These are phyloP conservation scores for Xestoiulus laeticollis DNA, from an alignment of 2,888 invertebrate genomes.

Conservation along the genomic window DNA sequence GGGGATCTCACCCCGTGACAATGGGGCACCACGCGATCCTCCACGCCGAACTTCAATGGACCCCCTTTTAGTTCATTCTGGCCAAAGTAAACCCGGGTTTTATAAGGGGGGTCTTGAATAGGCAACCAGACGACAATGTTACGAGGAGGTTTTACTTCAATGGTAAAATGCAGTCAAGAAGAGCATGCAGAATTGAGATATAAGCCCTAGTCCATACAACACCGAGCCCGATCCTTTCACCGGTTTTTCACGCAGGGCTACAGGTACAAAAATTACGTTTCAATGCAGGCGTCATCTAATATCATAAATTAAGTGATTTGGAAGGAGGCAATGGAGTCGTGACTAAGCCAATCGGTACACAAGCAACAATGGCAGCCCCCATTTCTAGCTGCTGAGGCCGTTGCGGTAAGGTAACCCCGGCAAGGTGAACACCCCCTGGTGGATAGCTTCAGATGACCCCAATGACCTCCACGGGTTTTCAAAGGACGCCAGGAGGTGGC, in stretches of 20 bases:
- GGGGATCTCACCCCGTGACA: slow-evolving; percentile 44
- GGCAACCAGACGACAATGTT: slow-evolving; percentile 31
- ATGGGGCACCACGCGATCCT: slow-evolving; percentile 44
- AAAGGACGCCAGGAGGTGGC: slow-evolving; percentile 21
- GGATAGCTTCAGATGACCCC: not conserved
- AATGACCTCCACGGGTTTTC: not conserved
- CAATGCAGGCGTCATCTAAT: slow-evolving; percentile 44
- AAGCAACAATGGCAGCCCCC: not conserved
- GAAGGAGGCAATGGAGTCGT: slow-evolving; percentile 44
- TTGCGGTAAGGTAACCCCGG: slow-evolving; percentile 15
- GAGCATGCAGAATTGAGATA: slow-evolving; percentile 25
- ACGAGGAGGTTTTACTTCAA: not conserved
- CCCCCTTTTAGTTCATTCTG: slow-evolving; percentile 31
- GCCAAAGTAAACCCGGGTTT: not conserved
- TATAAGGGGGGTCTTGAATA: not conserved
- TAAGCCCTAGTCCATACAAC: slow-evolving; percentile 24
- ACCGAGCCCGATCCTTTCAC: not conserved
- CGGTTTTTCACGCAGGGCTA: not conserved
- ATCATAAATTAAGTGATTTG: slow-evolving; percentile 46
- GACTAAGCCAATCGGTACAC: slow-evolving; percentile 47
- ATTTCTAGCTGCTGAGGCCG: not conserved
- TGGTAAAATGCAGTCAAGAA: slow-evolving; percentile 21
- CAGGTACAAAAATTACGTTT: slow-evolving; percentile 34
- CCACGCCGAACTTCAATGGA: slow-evolving; percentile 43
- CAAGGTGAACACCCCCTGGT: slow-evolving; percentile 25